These are phyloP conservation scores for Axea sp. DNA, from an alignment of 2,888 invertebrate genomes.

Conservation along the genomic window DNA sequence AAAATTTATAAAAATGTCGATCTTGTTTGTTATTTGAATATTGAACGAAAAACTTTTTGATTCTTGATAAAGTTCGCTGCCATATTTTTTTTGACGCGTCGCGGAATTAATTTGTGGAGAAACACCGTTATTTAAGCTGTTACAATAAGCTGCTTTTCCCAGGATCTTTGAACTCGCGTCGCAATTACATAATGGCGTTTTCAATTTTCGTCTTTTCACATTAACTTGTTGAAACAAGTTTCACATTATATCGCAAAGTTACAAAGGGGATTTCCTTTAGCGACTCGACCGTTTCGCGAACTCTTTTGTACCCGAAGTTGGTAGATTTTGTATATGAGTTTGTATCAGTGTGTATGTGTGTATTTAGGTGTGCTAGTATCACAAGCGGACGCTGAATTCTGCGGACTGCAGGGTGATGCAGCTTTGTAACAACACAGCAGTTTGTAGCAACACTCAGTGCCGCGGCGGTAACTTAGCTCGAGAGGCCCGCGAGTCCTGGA, in stretches of 20 bases:
- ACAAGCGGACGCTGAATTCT: constrained; percentile 29
- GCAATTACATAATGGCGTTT: constrained; percentile 58
- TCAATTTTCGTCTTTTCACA: constrained; percentile 58
- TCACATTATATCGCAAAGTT: constrained; percentile 48
- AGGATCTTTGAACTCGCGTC: constrained; percentile 48
- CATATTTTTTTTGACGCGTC: constrained; percentile 27
- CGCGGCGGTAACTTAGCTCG: constrained; percentile 54
- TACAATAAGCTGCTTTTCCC: constrained; percentile 45
- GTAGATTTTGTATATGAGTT: background rate
- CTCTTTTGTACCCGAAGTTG: constrained; percentile 51
- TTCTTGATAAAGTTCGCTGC: no score
- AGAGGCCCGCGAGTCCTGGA: constrained; percentile 58
- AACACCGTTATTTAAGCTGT: constrained; percentile 47
- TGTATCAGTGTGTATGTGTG: background rate
- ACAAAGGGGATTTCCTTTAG: constrained; percentile 52
- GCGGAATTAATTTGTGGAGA: constrained; percentile 29
- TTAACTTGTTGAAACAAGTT: constrained; percentile 55
- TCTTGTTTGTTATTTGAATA: no score
- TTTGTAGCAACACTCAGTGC: constrained; percentile 47
- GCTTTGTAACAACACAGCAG: constrained; percentile 59
- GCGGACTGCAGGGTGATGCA: constrained; percentile 49
- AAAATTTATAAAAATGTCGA: no score
- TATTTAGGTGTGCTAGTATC: constrained; percentile 6
- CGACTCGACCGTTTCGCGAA: constrained; percentile 46
- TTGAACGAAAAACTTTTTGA: no score